Percentiles rank a stretch among this genome's conserved stretches.
Conservation (phyloP, 2,113 vertebrate species). For the Sorex fumeus region DNA sequence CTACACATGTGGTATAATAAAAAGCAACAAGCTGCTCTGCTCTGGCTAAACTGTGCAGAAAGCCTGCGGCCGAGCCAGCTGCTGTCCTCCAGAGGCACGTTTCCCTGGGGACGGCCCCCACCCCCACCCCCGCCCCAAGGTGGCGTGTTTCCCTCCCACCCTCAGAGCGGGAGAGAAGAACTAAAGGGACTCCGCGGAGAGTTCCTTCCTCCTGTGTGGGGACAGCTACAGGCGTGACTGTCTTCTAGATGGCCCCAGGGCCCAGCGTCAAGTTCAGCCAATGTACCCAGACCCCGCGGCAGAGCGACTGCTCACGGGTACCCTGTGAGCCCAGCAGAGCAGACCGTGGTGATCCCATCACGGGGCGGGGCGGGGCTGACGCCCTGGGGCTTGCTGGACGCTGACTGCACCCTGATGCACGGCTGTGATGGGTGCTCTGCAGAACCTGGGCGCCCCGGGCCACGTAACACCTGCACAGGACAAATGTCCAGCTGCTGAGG, state of each 20-base stretch:
- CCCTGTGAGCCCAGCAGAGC: neutral
- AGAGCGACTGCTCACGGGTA: neutral
- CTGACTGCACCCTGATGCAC: too few species aligned
- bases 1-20: neutral
- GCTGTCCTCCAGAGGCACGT: neutral
- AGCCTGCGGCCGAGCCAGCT: neutral
- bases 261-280: neutral
- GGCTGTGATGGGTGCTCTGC: neutral
- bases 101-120: neutral
- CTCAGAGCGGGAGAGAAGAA: fast-evolving
- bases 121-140: too few species aligned
- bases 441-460: neutral
- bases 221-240: neutral
- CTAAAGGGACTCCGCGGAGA: fast-evolving
- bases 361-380: neutral
- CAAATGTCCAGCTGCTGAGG: neutral
- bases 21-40: neutral
- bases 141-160: too few species aligned
- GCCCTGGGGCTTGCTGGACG: neutral
- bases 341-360: fast-evolving
- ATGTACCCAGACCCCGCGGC: neutral
- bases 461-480: neutral
- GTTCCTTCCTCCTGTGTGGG: neutral
- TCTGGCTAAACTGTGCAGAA: neutral
- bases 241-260: neutral